phyloP scores from a whole-genome alignment of 2,888 invertebrate species.

The Nemotelus pantherinus region DNA sequence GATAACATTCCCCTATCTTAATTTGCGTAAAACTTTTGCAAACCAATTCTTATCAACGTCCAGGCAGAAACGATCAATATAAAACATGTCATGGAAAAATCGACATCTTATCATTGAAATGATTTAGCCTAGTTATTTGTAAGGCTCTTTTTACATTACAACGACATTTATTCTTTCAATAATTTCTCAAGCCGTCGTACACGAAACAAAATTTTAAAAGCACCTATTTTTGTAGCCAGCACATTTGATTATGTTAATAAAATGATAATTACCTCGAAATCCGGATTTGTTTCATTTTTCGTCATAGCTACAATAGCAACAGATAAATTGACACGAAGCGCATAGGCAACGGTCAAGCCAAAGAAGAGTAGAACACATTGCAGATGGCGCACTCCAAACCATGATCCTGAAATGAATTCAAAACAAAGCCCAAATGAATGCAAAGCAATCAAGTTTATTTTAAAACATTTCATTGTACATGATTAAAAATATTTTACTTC shows the following conservation, averaged over 20 bases:
- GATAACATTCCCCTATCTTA: too few species aligned
- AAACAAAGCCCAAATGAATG: neutral
- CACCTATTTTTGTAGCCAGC: neutral
- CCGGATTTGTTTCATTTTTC: slow-evolving; percentile 63
- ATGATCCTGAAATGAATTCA: slow-evolving; percentile 59
- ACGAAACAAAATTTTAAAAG: neutral
- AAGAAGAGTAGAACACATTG: slow-evolving; percentile 69
- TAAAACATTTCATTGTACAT: too few species aligned
- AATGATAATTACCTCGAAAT: slow-evolving; percentile 62
- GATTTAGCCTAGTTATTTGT: too few species aligned
- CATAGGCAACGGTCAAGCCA: slow-evolving; percentile 69
- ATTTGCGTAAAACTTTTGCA: too few species aligned
- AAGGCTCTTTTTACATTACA: too few species aligned
- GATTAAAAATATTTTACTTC: too few species aligned
- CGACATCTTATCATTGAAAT: too few species aligned
- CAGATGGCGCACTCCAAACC: slow-evolving; percentile 69
- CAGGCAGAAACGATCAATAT: too few species aligned
- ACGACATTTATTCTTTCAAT: neutral
- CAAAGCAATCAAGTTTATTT: too few species aligned
- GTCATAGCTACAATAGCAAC: slow-evolving; percentile 76
- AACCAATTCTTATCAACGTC: too few species aligned
- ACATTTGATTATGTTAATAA: too few species aligned
- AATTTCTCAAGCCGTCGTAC: neutral
- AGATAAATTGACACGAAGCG: slow-evolving; percentile 72
- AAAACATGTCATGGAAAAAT: too few species aligned